phyloP scores from a whole-genome alignment of 2,797 vertebrate genomes.

The Sebastes taczanowskii region DNA sequence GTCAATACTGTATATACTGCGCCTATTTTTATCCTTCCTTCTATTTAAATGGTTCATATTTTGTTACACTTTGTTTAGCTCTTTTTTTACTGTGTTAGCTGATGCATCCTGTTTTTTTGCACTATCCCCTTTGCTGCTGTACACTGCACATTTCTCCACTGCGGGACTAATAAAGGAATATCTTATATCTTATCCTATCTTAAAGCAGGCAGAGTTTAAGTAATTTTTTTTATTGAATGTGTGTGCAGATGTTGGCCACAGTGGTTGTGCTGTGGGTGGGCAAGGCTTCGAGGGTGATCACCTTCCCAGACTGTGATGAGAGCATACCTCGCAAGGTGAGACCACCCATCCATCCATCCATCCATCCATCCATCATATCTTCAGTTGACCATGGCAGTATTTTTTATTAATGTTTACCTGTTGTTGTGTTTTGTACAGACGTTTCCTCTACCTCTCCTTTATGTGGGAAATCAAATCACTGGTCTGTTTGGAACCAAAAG shows the following conservation, averaged over 20 bases:
- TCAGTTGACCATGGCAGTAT: not conserved
- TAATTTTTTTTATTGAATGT: not conserved
- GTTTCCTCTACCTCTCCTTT: slow-evolving; percentile 97
- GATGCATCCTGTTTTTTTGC: no score
- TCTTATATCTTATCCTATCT: no score
- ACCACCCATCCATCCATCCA: not conserved
- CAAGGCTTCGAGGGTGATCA: slow-evolving; percentile 90
- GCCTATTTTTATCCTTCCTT: no score
- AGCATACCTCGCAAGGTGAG: slow-evolving; percentile 90
- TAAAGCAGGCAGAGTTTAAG: not conserved
- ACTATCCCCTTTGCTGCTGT: no score
- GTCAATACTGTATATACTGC: no score
- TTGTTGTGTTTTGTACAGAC: slow-evolving; percentile 80
- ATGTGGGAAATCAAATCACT: slow-evolving; percentile 97
- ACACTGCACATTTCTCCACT: no score
- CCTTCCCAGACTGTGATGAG: slow-evolving; percentile 91
- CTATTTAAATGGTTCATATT: no score
- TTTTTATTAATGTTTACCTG: not conserved
- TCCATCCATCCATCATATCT: not conserved
- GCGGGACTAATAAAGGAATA: no score
- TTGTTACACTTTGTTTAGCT: no score
- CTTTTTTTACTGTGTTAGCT: no score
- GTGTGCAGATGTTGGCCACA: slow-evolving; percentile 91
- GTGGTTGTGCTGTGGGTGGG: slow-evolving; percentile 92
- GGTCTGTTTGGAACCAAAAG: slow-evolving; percentile 96